Evolutionary conservation across 2,113 vertebrate genomes (phyloP), one percentile per base, ranked within the genome.

Genomic region (Rhodinocichla rosea): DNA sequence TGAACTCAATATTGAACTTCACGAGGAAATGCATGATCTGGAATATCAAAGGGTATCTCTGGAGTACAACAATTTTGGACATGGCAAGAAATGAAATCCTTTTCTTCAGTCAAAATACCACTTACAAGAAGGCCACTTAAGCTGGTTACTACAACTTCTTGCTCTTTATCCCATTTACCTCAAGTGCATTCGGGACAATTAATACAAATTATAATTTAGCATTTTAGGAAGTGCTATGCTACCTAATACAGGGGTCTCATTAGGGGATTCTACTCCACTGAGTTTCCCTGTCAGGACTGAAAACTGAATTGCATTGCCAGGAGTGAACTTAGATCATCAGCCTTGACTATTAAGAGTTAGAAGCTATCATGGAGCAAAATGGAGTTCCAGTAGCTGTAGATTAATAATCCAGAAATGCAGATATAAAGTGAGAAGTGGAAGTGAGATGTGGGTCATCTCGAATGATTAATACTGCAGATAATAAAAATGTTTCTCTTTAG

Each of bases 361-460:
- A 12, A 83, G 26, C 13, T 82, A 39, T 27, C 37, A 63, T 1
- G 4, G 53, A 63, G 52, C 21, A 70, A 21, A 80, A 77, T 1
- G 6, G 12, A 62, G 4, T 44, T 7, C 3, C 33, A 63, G 21
- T 6, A 69, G 19, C 50, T 67, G 18, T 23, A 70, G 50, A 28
- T 68, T 67, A 37, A 62, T 19, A 45, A 62, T 32, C 13, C 13
- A 53, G 40, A 35, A 92, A 67, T 2, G n/a, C 47, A 80, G 42
- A 50, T 77, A 83, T 22, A 65, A 93, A 87, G 40, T 13, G 20
- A 71, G 69, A 84, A 19, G 15, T 33, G 8, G 8, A 53, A 73
- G 18, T 2, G 42, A 83, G 67, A 63, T 15, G 15, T 15, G 27
- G 50, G 5, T 30, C 7, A 35, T 62, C 32, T 63, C 0, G 0